A percentile compares a stretch with the other conserved stretches of the same genome.
phyloP scores from a whole-genome alignment of 2,888 invertebrate species.

The Neoaliturus tenellus region DNA sequence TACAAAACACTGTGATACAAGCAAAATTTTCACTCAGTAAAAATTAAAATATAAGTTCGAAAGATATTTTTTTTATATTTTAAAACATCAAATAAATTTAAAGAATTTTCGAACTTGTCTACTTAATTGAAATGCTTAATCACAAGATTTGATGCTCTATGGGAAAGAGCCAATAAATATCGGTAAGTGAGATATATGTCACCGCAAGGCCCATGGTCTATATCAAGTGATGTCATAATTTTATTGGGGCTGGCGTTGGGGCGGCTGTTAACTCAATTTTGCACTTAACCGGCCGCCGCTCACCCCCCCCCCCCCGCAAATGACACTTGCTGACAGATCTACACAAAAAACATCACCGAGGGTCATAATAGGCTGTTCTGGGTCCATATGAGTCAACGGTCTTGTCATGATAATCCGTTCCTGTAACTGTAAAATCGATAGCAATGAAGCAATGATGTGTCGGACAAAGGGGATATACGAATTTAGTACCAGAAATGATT shows the following conservation, averaged over 20 bases:
- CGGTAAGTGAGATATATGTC: conserved; percentile 16
- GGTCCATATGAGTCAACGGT: neutral
- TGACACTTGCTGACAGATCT: conserved; percentile 55
- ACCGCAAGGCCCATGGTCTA: conserved; percentile 49
- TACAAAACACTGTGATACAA: no score
- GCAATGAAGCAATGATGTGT: no score
- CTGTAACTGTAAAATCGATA: no score
- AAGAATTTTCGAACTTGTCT: no score
- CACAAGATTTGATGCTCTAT: no score
- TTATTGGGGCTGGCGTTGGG: conserved; percentile 57
- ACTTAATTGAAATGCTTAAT: no score
- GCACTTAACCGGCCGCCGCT: conserved; percentile 60
- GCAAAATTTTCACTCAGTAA: no score
- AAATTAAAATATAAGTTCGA: no score
- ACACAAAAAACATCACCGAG: conserved; percentile 23
- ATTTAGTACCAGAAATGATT: no score
- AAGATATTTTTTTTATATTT: no score
- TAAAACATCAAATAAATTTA: no score
- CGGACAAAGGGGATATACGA: no score
- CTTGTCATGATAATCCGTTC: neutral
- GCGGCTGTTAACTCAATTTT: conserved; percentile 60
- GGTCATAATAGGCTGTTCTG: conserved; percentile 9
- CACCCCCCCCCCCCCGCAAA: neutral
- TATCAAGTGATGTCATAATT: conserved; percentile 61
- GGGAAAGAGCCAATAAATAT: conserved; percentile 15